Percentiles rank a stretch among this genome's conserved stretches.
phyloP scores from a whole-genome alignment of 2,797 vertebrate genomes.

The Brachyalestes nurse region DNA sequence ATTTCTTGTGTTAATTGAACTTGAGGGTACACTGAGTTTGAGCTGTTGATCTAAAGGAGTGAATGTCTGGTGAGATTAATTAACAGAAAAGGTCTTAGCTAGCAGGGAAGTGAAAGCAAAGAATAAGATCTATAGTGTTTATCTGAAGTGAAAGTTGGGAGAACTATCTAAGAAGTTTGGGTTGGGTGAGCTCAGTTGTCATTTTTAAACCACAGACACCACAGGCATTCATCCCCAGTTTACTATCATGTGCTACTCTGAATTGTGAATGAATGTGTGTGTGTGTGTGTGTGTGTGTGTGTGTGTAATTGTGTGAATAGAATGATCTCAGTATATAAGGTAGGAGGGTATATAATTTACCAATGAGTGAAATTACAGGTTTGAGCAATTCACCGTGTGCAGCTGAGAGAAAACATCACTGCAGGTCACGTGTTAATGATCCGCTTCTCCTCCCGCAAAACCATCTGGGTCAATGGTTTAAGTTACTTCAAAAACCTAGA shows the following conservation, averaged over 20 bases:
- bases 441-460: background rate
- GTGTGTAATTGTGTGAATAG: background rate
- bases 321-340: background rate
- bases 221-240: background rate
- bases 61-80: too few species aligned
- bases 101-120: too few species aligned
- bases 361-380: slow-evolving; percentile 41
- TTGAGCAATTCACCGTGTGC: background rate
- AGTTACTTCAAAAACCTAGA: background rate
- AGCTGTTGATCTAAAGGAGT: too few species aligned
- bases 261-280: too few species aligned
- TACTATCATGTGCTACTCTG: background rate
- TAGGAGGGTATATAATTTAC: slow-evolving; percentile 27
- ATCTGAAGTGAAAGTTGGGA: too few species aligned
- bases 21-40: too few species aligned
- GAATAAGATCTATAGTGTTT: too few species aligned
- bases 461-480: background rate
- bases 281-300: slow-evolving; percentile 7
- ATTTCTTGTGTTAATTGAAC: too few species aligned
- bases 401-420: background rate
- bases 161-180: too few species aligned
- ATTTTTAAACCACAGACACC: too few species aligned
- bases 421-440: slow-evolving; percentile 23
- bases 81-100: too few species aligned
- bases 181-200: too few species aligned